Conservation (phyloP, 2,113 vertebrate species). For the Pungitius pungitius region DNA sequence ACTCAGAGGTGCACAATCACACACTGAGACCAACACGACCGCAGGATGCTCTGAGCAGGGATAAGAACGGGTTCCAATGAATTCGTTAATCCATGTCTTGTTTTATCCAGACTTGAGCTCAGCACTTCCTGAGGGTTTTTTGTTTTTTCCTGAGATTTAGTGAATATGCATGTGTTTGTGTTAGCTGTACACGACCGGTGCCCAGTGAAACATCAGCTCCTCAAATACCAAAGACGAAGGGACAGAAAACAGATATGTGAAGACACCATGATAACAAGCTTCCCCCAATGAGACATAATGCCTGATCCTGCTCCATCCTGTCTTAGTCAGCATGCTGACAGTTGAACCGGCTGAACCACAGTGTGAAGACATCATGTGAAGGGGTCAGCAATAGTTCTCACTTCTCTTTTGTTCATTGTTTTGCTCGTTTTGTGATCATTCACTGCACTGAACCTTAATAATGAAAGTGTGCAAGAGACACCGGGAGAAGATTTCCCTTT, state of each 20-base stretch:
- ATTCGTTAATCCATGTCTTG: too few species aligned
- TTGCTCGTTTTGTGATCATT: neutral
- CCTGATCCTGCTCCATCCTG: conserved; percentile 2
- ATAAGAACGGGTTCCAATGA: too few species aligned
- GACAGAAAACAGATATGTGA: conserved; percentile 7
- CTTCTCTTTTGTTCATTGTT: conserved; percentile 58
- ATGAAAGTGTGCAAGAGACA: neutral
- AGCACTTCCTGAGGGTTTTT: too few species aligned
- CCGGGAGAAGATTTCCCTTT: neutral
- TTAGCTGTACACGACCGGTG: too few species aligned
- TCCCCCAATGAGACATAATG: conserved; percentile 8
- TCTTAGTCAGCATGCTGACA: conserved; percentile 41
- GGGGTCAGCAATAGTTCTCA: conserved; percentile 45
- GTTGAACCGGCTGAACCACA: conserved; percentile 19
- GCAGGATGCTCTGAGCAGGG: neutral
- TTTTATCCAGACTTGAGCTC: too few species aligned
- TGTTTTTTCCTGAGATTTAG: too few species aligned
- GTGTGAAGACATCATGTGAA: conserved; percentile 51
- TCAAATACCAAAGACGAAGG: neutral
- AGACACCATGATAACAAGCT: conserved; percentile 2
- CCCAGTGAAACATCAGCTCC: neutral
- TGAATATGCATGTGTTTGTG: too few species aligned
- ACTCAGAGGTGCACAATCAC: neutral
- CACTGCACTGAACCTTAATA: neutral
- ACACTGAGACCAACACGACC: neutral